A percentile compares a stretch with the other conserved stretches of the same genome.
Evolutionary conservation across 2,888 invertebrate genomes (phyloP).

Genomic region (Parapristionchus giblindavisi): DNA sequence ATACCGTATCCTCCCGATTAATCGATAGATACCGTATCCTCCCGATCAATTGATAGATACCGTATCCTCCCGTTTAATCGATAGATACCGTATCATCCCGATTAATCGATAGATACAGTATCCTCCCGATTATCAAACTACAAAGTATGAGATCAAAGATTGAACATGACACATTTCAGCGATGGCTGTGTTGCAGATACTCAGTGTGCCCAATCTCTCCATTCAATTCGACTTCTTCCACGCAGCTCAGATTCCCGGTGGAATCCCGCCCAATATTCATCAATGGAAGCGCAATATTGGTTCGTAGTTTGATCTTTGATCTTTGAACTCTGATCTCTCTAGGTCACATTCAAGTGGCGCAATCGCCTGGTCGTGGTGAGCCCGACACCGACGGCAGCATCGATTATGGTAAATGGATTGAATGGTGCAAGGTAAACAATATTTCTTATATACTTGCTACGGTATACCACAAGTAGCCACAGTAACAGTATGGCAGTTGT

Average conservation of each 20-base stretch:
- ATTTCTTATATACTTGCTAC: too few species aligned
- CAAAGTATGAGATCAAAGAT: neutral
- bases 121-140: conserved; percentile 82
- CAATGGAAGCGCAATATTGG: conserved; percentile 14
- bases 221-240: conserved; percentile 33
- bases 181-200: too few species aligned
- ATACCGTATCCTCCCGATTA: too few species aligned
- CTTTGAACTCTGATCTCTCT: neutral
- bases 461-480: too few species aligned
- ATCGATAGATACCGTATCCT: too few species aligned
- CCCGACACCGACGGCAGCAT: conserved; percentile 87
- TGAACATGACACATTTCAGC: too few species aligned
- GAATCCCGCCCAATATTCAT: neutral
- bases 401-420: conserved; percentile 75
- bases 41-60: too few species aligned
- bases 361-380: conserved; percentile 87
- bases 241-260: neutral
- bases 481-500: too few species aligned
- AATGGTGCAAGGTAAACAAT: conserved; percentile 33
- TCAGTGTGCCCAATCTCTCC: conserved; percentile 17
- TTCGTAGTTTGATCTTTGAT: neutral
- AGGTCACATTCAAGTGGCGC: conserved; percentile 75
- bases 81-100: too few species aligned
- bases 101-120: too few species aligned
- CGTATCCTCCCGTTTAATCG: too few species aligned